A percentile compares a stretch with the other conserved stretches of the same genome.
Conservation (phyloP, 1,140 invertebrate species). For the Parasteatoda tepidariorum region DNA sequence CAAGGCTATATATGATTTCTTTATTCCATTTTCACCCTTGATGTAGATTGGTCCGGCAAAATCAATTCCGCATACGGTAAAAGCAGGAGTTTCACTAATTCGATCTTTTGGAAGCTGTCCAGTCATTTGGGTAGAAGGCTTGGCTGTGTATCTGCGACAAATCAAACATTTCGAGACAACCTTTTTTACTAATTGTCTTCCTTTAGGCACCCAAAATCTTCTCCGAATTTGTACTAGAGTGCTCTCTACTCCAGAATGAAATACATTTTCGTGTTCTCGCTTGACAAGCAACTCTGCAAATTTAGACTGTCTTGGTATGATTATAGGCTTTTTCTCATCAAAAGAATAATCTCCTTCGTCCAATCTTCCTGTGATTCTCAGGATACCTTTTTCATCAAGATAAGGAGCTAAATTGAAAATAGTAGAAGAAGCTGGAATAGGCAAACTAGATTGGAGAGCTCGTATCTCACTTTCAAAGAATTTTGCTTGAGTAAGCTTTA, state of each 20-base stretch:
- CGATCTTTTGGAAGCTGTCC: neutral
- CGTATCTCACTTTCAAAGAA: too few relatives aligned
- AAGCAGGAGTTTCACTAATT: conserved; percentile 60
- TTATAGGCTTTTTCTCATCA: conserved; percentile 4
- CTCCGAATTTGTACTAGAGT: neutral
- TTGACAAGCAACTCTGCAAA: conserved; percentile 2
- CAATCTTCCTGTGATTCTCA: conserved; percentile 22
- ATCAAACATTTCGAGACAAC: neutral
- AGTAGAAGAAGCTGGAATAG: too few relatives aligned
- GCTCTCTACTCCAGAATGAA: neutral
- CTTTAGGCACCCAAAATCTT: neutral
- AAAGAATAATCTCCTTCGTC: neutral
- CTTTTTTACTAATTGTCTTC: neutral
- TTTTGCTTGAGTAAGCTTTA: too few relatives aligned
- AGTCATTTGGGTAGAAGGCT: conserved; percentile 2
- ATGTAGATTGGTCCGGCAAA: conserved; percentile 69
- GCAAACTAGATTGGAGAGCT: too few relatives aligned
- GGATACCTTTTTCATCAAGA: conserved; percentile 1
- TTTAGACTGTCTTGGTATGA: neutral
- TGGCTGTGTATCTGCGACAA: neutral
- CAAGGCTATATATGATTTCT: conserved; percentile 69
- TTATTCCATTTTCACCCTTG: conserved; percentile 57
- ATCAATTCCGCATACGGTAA: conserved; percentile 67
- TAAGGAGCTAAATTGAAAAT: neutral
- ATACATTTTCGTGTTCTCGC: neutral